Percentiles rank a stretch among this genome's conserved stretches.
phyloP scores from a whole-genome alignment of 2,797 vertebrate species.

The Nannoperca obscura region DNA sequence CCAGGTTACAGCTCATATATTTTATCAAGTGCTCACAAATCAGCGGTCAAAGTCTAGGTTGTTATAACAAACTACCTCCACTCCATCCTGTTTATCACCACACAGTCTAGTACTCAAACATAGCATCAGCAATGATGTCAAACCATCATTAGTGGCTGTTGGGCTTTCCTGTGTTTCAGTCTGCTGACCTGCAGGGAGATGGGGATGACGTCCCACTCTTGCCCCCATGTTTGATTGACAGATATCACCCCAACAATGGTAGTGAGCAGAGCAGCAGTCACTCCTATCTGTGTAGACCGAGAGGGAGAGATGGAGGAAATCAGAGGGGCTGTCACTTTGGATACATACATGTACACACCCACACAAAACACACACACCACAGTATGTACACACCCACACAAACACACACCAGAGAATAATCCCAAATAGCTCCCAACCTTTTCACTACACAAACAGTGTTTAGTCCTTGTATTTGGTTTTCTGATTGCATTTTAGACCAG shows the following conservation, averaged over 20 bases:
- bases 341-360: slow-evolving; percentile 23
- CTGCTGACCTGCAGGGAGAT: slow-evolving; percentile 93
- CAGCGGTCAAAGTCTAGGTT: background rate
- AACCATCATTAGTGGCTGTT: slow-evolving; percentile 6
- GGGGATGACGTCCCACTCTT: slow-evolving; percentile 94
- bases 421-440: background rate
- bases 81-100: background rate
- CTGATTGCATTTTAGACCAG: slow-evolving; percentile 25
- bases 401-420: slow-evolving; percentile 19
- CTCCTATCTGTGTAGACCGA: slow-evolving; percentile 86
- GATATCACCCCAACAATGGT: slow-evolving; percentile 91
- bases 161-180: slow-evolving; percentile 7
- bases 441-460: slow-evolving; percentile 35
- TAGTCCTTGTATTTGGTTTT: slow-evolving; percentile 40
- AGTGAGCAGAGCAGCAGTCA: slow-evolving; percentile 88
- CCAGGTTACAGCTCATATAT: background rate
- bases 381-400: slow-evolving; percentile 10
- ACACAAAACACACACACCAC: slow-evolving; percentile 3
- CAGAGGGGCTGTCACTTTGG: slow-evolving; percentile 23
- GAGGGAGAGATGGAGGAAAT: slow-evolving; percentile 20
- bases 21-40: slow-evolving; percentile 11
- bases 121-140: slow-evolving; percentile 5
- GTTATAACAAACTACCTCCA: background rate
- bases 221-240: slow-evolving; percentile 92
- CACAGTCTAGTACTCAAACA: background rate